These are phyloP conservation scores for Chamaea fasciata DNA, from an alignment of 2,113 vertebrate genomes.

Conservation along the genomic window DNA sequence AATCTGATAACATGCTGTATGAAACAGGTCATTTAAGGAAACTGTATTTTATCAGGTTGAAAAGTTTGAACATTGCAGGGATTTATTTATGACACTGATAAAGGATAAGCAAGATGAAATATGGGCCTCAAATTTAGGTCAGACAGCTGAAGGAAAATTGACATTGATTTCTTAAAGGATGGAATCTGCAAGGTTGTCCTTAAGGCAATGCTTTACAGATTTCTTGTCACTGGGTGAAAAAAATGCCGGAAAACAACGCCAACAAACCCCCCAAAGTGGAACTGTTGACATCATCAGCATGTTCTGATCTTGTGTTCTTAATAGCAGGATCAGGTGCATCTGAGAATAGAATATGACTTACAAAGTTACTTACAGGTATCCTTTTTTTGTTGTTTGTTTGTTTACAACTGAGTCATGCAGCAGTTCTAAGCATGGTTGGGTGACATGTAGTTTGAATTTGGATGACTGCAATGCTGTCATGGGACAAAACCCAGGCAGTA, in stretches of 20 bases:
- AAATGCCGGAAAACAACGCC: neutral
- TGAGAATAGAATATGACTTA: neutral
- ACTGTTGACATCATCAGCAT: neutral
- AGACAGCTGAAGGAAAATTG: neutral
- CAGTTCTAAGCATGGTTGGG: neutral
- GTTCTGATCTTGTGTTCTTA: neutral
- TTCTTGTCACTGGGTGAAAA: neutral
- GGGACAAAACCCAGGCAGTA: neutral
- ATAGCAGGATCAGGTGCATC: neutral
- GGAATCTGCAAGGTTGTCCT: neutral
- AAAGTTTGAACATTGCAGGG: neutral
- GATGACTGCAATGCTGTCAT: neutral
- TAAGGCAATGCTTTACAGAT: neutral
- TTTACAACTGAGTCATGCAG: neutral
- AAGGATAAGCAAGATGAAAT: neutral
- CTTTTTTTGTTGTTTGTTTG: neutral
- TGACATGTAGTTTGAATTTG: neutral
- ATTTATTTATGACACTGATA: neutral
- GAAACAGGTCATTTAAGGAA: neutral
- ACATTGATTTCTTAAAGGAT: neutral
- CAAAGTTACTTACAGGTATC: neutral
- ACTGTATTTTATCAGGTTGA: neutral
- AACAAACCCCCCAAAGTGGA: neutral
- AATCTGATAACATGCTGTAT: neutral
- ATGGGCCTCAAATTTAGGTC: neutral